These are phyloP conservation scores for Drosophila helvetica DNA, from an alignment of 2,888 invertebrate species.

Conservation along the genomic window DNA sequence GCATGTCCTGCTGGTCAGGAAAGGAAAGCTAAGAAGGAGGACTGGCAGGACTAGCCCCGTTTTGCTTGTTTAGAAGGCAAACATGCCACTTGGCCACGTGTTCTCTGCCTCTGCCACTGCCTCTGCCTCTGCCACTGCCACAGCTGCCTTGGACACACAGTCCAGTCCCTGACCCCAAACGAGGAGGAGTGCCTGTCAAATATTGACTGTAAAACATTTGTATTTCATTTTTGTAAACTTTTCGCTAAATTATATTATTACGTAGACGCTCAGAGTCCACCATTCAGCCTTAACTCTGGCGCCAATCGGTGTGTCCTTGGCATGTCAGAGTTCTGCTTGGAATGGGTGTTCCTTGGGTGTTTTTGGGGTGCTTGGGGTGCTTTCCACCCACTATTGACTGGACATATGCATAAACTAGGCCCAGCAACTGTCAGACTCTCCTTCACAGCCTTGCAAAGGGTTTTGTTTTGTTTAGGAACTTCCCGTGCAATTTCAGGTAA, in stretches of 20 bases:
- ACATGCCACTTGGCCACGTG: conserved; percentile 43
- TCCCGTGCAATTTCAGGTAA: conserved; percentile 21
- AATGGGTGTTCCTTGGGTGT: background rate
- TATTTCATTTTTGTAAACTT: conserved; percentile 49
- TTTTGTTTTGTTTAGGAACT: conserved; percentile 10
- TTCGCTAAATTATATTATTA: conserved; percentile 50
- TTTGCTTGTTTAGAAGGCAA: conserved; percentile 41
- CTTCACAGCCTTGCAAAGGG: conserved; percentile 24
- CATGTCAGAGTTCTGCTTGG: conserved; percentile 42
- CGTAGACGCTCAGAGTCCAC: conserved; percentile 2
- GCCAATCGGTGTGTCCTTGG: conserved; percentile 40
- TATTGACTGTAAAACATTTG: conserved; percentile 64
- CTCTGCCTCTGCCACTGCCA: background rate
- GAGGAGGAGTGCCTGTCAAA: conserved; percentile 53
- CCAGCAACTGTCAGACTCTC: conserved; percentile 9
- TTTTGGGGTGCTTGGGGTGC: no score
- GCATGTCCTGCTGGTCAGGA: conserved; percentile 49
- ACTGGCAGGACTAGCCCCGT: conserved; percentile 17
- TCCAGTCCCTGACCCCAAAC: background rate
- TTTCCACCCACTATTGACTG: conserved; percentile 9
- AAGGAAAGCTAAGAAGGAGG: background rate
- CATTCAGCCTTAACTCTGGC: background rate
- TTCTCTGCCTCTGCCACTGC: conserved; percentile 3
- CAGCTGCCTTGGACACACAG: background rate
- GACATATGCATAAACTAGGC: conserved; percentile 13